These are phyloP conservation scores for Dolichopus griseipennis DNA, from an alignment of 2,888 invertebrate species.

Conservation along the genomic window DNA sequence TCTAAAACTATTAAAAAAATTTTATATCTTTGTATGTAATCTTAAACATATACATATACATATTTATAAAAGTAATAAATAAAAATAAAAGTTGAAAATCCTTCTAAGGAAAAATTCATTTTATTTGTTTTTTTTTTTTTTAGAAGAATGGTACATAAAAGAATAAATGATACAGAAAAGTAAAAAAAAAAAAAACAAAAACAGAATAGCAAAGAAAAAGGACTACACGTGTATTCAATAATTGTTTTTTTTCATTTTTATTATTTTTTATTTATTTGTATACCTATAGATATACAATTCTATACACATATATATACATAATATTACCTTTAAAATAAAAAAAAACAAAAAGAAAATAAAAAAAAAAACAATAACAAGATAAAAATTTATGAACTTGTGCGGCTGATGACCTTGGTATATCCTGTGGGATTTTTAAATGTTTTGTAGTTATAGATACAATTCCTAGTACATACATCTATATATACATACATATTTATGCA, in stretches of 20 bases:
- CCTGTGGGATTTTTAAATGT: neutral
- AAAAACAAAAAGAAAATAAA: no score
- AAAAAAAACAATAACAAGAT: neutral
- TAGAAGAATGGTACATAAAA: neutral
- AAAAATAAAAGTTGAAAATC: neutral
- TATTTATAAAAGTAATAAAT: neutral
- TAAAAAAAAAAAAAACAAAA: neutral
- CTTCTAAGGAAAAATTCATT: neutral
- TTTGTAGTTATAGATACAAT: neutral
- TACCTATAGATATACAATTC: neutral
- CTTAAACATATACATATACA: neutral
- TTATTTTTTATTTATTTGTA: neutral
- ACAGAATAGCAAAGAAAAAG: neutral
- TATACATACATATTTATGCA: no score
- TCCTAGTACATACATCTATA: no score
- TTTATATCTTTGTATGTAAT: no score
- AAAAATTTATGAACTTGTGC: neutral
- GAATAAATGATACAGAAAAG: neutral
- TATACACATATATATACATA: no score
- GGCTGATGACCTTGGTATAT: slow-evolving; percentile 1
- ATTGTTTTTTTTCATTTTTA: neutral
- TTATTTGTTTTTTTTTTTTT: neutral
- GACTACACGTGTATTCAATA: neutral
- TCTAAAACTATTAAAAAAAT: no score
- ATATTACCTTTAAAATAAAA: no score